Evolutionary conservation across 1,140 invertebrate species (phyloP).

Genomic region (Drosophila guanche): DNA sequence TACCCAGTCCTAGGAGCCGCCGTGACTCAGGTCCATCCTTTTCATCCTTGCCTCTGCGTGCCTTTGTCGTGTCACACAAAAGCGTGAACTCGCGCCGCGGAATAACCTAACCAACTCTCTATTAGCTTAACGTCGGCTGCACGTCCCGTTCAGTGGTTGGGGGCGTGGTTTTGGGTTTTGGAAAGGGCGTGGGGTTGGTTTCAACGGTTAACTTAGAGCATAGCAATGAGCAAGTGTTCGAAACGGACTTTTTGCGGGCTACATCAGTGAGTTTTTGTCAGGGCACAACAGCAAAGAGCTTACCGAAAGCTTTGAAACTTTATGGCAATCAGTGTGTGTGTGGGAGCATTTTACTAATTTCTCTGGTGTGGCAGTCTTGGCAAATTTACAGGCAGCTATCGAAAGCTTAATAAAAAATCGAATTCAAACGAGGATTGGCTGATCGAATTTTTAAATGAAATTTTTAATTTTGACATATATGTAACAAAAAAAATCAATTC

Average conservation of each 20-base stretch:
- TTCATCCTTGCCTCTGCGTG: constrained; percentile 21
- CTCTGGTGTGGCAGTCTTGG: too few relatives aligned
- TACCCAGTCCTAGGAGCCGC: not conserved
- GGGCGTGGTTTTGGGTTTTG: not conserved
- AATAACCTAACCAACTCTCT: constrained; percentile 31
- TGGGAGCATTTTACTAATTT: too few relatives aligned
- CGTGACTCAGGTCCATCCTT: constrained; percentile 1
- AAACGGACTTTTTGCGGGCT: not conserved
- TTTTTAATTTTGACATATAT: too few relatives aligned
- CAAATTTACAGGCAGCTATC: too few relatives aligned
- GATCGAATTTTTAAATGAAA: too few relatives aligned
- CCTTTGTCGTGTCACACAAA: constrained; percentile 73
- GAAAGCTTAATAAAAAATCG: too few relatives aligned
- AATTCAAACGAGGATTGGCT: too few relatives aligned
- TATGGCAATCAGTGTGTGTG: too few relatives aligned
- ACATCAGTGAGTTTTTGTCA: too few relatives aligned
- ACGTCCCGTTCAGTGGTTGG: constrained; percentile 5
- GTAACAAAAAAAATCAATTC: too few relatives aligned
- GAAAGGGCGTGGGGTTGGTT: not conserved
- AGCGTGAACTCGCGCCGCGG: constrained; percentile 60
- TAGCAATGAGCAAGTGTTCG: constrained; percentile 12
- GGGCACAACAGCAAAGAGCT: too few relatives aligned
- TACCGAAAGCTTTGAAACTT: too few relatives aligned
- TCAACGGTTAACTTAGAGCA: not conserved
- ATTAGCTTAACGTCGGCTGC: constrained; percentile 27